A percentile compares a stretch with the other conserved stretches of the same genome.
These are phyloP conservation scores for Paraescarpia echinospica DNA, from an alignment of 1,140 invertebrate species.

Conservation along the genomic window DNA sequence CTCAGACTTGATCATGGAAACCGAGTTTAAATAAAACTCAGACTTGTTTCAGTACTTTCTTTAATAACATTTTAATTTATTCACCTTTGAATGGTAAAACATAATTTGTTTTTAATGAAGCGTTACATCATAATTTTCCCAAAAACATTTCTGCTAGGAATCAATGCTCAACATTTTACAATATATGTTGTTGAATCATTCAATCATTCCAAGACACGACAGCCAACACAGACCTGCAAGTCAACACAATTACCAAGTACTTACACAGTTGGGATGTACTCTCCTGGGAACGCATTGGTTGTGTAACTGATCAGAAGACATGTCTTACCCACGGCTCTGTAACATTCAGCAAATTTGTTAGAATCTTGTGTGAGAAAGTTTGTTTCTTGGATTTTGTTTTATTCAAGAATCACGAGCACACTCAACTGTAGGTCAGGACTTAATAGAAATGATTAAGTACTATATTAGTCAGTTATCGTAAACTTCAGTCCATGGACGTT, in stretches of 20 bases:
- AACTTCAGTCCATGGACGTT: too few relatives aligned
- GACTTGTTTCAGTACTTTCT: not conserved
- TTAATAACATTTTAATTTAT: not conserved
- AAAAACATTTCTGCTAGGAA: not conserved
- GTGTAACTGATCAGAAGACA: constrained; percentile 95
- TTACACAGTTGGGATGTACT: constrained; percentile 93
- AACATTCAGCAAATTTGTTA: constrained; percentile 10
- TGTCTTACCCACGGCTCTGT: constrained; percentile 84
- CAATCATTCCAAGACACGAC: not conserved
- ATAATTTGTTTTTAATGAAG: not conserved
- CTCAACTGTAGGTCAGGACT: not conserved
- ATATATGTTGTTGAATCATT: not conserved
- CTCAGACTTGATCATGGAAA: too few relatives aligned
- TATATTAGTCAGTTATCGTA: too few relatives aligned
- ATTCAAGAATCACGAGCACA: not conserved
- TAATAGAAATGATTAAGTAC: too few relatives aligned
- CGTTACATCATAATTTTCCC: not conserved
- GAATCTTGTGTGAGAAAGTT: not conserved
- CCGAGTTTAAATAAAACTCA: too few relatives aligned
- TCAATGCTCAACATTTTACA: not conserved
- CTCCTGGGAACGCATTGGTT: constrained; percentile 94
- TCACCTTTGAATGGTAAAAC: not conserved
- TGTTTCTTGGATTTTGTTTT: not conserved
- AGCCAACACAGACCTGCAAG: not conserved
- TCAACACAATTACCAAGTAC: constrained; percentile 49